Conservation (phyloP, 2,888 invertebrate species). For the Sesia apiformis region DNA sequence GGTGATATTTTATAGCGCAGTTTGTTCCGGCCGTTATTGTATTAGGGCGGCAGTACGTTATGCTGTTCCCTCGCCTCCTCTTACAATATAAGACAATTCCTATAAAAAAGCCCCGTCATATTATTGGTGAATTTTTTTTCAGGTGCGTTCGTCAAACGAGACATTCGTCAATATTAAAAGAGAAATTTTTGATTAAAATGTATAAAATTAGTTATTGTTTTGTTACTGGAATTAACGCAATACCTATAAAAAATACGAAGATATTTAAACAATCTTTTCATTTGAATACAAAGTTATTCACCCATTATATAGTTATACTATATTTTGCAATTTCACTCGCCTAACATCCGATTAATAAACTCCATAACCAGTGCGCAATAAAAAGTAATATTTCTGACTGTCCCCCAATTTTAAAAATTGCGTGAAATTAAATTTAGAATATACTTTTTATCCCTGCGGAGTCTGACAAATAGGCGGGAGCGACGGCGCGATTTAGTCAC, state of each 20-base stretch:
- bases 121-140: no score
- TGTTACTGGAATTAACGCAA: no score
- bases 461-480: conserved; percentile 71
- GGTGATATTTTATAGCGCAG: conserved; percentile 79
- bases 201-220: no score
- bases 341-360: conserved; percentile 49
- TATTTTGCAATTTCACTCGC: conserved; percentile 15
- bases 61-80: conserved; percentile 27
- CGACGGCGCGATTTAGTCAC: conserved; percentile 65
- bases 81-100: no score
- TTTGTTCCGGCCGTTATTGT: conserved; percentile 80
- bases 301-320: background rate
- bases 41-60: conserved; percentile 76
- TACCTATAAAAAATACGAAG: no score
- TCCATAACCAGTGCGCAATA: conserved; percentile 47
- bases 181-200: no score
- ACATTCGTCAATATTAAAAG: no score
- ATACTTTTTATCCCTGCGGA: conserved; percentile 66
- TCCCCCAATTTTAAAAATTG: conserved; percentile 67
- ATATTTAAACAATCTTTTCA: no score
- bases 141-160: no score
- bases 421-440: conserved; percentile 75
- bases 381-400: conserved; percentile 53
- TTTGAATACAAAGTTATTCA: no score
- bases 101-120: no score